Percentiles rank a stretch among this genome's conserved stretches.
phyloP scores from a whole-genome alignment of 1,140 invertebrate genomes.

The Diabrotica virgifera region DNA sequence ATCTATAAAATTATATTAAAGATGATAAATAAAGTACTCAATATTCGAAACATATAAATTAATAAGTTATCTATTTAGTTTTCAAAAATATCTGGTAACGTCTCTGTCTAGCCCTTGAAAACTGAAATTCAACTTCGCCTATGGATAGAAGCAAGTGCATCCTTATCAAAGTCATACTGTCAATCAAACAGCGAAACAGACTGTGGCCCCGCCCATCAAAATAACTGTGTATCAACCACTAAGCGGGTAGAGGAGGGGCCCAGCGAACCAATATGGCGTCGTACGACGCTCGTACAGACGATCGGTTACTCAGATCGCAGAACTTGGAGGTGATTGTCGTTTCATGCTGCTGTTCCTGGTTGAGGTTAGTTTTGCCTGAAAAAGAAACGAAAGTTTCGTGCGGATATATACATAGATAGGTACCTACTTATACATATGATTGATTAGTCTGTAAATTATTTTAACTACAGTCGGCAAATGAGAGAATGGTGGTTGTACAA shows the following conservation, averaged over 20 bases:
- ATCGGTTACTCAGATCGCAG: slow-evolving; percentile 15
- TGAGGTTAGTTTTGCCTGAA: too few species aligned
- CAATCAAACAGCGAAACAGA: slow-evolving; percentile 39
- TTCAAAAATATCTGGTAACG: too few species aligned
- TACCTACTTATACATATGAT: too few species aligned
- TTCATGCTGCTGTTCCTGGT: neutral
- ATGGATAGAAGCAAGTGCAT: slow-evolving; percentile 32
- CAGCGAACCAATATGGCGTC: slow-evolving; percentile 42
- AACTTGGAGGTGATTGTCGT: neutral
- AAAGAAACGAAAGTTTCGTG: too few species aligned
- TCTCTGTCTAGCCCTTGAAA: neutral
- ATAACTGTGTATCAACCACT: slow-evolving; percentile 38
- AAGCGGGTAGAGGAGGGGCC: slow-evolving; percentile 34
- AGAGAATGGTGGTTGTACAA: too few species aligned
- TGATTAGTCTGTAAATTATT: too few species aligned
- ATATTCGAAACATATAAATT: too few species aligned
- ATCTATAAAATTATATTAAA: too few species aligned
- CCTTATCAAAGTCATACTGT: slow-evolving; percentile 38
- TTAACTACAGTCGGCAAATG: too few species aligned
- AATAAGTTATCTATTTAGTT: too few species aligned
- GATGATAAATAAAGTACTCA: too few species aligned
- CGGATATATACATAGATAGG: too few species aligned
- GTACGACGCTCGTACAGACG: slow-evolving; percentile 26
- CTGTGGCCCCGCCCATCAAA: slow-evolving; percentile 34
- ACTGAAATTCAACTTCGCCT: neutral